A percentile compares a stretch with the other conserved stretches of the same genome.
phyloP scores from a whole-genome alignment of 1,140 invertebrate genomes.

The Drosophila arawakana region DNA sequence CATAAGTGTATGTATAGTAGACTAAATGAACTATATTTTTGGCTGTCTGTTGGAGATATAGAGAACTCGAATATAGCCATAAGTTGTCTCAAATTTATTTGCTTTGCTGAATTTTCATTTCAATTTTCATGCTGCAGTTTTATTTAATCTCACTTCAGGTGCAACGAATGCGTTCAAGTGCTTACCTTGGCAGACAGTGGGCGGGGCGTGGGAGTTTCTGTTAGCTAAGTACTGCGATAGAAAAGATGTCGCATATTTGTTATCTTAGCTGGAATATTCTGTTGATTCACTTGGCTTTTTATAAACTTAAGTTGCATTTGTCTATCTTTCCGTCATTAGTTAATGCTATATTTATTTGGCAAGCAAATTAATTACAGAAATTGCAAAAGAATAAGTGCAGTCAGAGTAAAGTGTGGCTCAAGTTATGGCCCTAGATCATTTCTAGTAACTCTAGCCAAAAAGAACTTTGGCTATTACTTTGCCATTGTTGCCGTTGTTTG shows the following conservation, averaged over 20 bases:
- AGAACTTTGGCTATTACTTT: slow-evolving; percentile 51
- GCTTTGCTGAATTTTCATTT: slow-evolving; percentile 79
- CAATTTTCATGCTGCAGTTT: slow-evolving; percentile 75
- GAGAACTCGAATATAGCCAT: slow-evolving; percentile 40
- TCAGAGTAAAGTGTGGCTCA: neutral
- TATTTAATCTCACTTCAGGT: slow-evolving; percentile 83
- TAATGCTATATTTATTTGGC: slow-evolving; percentile 26
- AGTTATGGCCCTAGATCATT: slow-evolving; percentile 31
- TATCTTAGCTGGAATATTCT: slow-evolving; percentile 15
- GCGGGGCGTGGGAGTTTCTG: slow-evolving; percentile 3
- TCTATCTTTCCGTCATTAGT: slow-evolving; percentile 11
- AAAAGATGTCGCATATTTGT: slow-evolving; percentile 18
- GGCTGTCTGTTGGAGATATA: slow-evolving; percentile 19
- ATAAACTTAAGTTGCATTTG: neutral
- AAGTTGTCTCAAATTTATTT: slow-evolving; percentile 78
- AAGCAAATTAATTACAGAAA: slow-evolving; percentile 50
- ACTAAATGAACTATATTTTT: slow-evolving; percentile 68
- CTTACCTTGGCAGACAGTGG: slow-evolving; percentile 37
- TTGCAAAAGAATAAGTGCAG: slow-evolving; percentile 11
- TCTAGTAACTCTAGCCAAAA: slow-evolving; percentile 21
- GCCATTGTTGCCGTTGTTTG: slow-evolving; percentile 59
- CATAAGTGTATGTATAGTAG: slow-evolving; percentile 42
- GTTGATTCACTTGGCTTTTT: slow-evolving; percentile 16
- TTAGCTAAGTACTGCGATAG: neutral
- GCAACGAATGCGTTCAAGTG: slow-evolving; percentile 69